Evolutionary conservation across 2,888 invertebrate species (phyloP).

Genomic region (Hirtodrosophila confusa): DNA sequence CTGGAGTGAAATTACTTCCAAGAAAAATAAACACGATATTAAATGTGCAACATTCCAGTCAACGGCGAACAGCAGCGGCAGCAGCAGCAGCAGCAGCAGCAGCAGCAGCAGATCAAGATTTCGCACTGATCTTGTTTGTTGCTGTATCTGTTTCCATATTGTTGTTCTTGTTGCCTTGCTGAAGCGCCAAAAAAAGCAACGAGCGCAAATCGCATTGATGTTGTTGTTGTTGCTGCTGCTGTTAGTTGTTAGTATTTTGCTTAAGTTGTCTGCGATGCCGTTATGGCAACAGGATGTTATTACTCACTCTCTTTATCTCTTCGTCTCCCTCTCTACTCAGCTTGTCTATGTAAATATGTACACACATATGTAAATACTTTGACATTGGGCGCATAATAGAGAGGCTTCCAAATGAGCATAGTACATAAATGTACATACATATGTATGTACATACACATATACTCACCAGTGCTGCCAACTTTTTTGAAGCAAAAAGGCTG

Average conservation of each 20-base stretch:
- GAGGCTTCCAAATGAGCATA: no score
- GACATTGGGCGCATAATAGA: no score
- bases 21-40: constrained; percentile 78
- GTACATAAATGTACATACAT: no score
- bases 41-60: constrained; percentile 76
- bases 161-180: background rate
- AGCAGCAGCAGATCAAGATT: constrained; percentile 27
- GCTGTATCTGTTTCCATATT: constrained; percentile 5
- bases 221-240: constrained; percentile 7
- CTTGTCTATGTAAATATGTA: background rate
- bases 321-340: background rate
- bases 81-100: constrained; percentile 1
- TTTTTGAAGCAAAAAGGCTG: no score
- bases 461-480: no score
- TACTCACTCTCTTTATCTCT: constrained; percentile 1
- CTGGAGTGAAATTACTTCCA: constrained; percentile 77
- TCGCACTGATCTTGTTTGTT: constrained; percentile 29
- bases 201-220: constrained; percentile 4
- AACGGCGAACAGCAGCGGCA: constrained; percentile 14
- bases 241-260: constrained; percentile 9
- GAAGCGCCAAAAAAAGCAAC: constrained; percentile 22
- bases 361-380: background rate
- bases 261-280: constrained; percentile 31
- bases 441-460: no score
- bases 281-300: constrained; percentile 59